Base-by-base conservation (phyloP, 1,140 invertebrate genomes). In the Coenobita brevimanus region DNA sequence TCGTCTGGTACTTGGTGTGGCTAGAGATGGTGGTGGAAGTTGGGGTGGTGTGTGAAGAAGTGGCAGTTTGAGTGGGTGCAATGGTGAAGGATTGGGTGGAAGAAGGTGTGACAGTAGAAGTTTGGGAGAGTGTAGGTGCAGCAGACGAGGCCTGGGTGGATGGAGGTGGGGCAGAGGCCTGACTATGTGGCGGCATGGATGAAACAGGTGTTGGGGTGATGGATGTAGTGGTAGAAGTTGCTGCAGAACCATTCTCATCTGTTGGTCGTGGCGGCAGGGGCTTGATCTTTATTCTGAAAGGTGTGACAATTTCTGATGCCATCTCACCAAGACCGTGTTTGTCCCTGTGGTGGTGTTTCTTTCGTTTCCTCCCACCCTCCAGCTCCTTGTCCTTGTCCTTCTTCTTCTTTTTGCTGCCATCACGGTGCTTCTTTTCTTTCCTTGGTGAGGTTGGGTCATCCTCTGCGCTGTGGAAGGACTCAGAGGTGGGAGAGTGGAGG, bases 361-460 rank as follows among this genome's bases (percentile, higher is more conserved):
- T 89, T 62, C 50, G 82, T 71, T 89, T 90, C 71, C 78, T 87
- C 10, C 82, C 89, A 27, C 86, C 86, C 50, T 87, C 64, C 50
- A 83, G 67, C 24, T 89, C 78, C 67, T 81, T 83, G 43, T 90
- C 89, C 38, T 88, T 84, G 30, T 89, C 89, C 36, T 89, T 89
- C 33, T 90, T 86, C 46, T 90, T 90, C 71, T 90, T 90, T 73
- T 90, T 90, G n/a, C 87, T 86, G 4, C 90, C 90, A 85, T 90
- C 90, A 57, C 90, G 69, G 54, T 90, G 90, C 69, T 80, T 82
- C 57, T 87, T 90, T 38, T 90, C 90, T 50, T 89, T 90, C n/a
- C 88, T 46, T 8, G 88, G 85, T n/a, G 82, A 89, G 8, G 76
- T 76, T 1, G 83, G 81, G 46, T 90, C 90, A 62, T 90, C 90